A percentile compares a stretch with the other conserved stretches of the same genome.
Conservation (phyloP, 1,140 invertebrate genomes). For the Armadillidium nasatum region DNA sequence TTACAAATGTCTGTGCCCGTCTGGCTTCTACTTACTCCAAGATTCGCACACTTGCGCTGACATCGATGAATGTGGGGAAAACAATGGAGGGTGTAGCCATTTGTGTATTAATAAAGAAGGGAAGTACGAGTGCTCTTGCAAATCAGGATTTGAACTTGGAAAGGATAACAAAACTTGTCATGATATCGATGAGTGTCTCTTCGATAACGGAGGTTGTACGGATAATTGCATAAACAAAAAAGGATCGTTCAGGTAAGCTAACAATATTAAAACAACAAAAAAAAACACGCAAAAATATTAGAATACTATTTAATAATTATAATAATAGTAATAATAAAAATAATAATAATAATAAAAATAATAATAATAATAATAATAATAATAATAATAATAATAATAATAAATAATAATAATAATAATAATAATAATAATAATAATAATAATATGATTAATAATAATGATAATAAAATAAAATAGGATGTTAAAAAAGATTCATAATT, state of each 20-base stretch:
- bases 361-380: too few species aligned
- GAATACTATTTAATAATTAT: too few species aligned
- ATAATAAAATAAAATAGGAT: too few species aligned
- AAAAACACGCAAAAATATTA: too few species aligned
- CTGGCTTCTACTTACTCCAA: constrained; percentile 47
- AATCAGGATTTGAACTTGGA: constrained; percentile 49
- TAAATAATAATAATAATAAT: too few species aligned
- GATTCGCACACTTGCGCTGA: constrained; percentile 47
- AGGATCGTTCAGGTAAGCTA: constrained; percentile 55
- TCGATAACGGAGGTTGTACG: constrained; percentile 51
- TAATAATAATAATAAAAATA: too few species aligned
- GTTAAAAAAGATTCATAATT: too few species aligned
- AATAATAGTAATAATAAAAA: too few species aligned
- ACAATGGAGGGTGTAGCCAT: constrained; percentile 61
- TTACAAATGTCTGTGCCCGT: constrained; percentile 49
- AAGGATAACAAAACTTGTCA: constrained; percentile 51
- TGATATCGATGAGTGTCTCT: constrained; percentile 52
- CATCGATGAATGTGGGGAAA: constrained; percentile 49
- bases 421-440: too few species aligned
- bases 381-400: too few species aligned
- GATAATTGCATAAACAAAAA: constrained; percentile 58
- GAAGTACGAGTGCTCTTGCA: constrained; percentile 49
- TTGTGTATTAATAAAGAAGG: constrained; percentile 77
- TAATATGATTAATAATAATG: too few species aligned
- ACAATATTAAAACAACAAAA: background rate